Evolutionary conservation across 1,140 invertebrate species (phyloP).

Genomic region (Frieseomelitta varia): DNA sequence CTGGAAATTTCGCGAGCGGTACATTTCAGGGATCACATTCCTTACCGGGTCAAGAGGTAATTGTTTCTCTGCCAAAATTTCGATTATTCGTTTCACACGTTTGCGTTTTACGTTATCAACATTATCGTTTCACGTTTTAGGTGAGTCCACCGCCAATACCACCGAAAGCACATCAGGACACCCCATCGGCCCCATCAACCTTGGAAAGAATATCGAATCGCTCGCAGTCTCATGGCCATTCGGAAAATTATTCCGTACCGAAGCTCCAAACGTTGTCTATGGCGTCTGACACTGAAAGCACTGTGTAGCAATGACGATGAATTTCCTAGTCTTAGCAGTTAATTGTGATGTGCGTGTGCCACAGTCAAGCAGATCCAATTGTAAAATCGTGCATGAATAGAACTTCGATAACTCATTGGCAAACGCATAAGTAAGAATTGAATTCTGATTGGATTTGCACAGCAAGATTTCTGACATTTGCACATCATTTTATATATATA

Average conservation of each 20-base stretch:
- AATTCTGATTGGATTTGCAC: background rate
- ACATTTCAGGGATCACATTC: slow-evolving; percentile 79
- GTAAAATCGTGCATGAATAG: slow-evolving; percentile 4
- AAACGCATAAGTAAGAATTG: slow-evolving; percentile 32
- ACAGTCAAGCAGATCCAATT: slow-evolving; percentile 48
- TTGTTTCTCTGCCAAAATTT: too few relatives aligned
- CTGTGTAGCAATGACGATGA: slow-evolving; percentile 71
- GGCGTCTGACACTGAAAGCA: slow-evolving; percentile 78
- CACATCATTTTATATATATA: slow-evolving; percentile 24
- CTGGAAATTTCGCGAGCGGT: slow-evolving; percentile 72
- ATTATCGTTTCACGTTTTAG: slow-evolving; percentile 47
- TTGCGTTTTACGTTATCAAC: background rate
- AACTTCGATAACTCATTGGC: slow-evolving; percentile 5
- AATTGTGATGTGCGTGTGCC: slow-evolving; percentile 59
- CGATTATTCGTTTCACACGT: too few relatives aligned
- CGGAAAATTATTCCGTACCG: slow-evolving; percentile 84
- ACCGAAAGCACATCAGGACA: slow-evolving; percentile 82
- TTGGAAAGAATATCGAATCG: slow-evolving; percentile 74
- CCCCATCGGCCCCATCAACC: slow-evolving; percentile 77
- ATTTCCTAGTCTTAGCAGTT: slow-evolving; percentile 75
- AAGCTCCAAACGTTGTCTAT: slow-evolving; percentile 81
- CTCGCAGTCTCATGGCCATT: slow-evolving; percentile 69
- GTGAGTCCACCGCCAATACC: slow-evolving; percentile 84
- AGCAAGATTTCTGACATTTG: slow-evolving; percentile 39
- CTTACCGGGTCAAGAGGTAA: slow-evolving; percentile 78